Percentiles rank a stretch among this genome's conserved stretches.
These are phyloP conservation scores for Drosophila stalkeri DNA, from an alignment of 2,888 invertebrate species.

Conservation along the genomic window DNA sequence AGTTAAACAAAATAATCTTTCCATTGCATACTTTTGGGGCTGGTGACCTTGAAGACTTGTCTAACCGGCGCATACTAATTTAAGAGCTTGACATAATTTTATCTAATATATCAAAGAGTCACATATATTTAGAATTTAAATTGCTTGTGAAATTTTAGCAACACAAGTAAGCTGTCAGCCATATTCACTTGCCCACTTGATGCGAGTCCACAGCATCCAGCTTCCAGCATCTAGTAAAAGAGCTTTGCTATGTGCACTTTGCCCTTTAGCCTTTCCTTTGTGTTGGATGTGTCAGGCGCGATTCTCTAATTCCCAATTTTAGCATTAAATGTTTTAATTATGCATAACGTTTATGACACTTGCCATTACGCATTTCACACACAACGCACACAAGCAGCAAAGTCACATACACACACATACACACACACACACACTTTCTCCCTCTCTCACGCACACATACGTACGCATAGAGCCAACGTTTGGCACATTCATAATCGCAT, in stretches of 20 bases:
- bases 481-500: conserved; percentile 67
- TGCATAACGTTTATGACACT: conserved; percentile 68
- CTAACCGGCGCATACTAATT: not conserved
- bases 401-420: conserved; percentile 10
- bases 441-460: not conserved
- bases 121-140: not conserved
- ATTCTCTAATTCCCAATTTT: conserved; percentile 62
- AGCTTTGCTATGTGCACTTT: not conserved
- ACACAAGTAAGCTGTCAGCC: not conserved
- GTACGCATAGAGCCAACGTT: conserved; percentile 11
- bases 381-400: conserved; percentile 24
- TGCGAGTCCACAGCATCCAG: not conserved
- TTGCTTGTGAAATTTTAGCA: not conserved
- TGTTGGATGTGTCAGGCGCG: conserved; percentile 42
- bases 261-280: conserved; percentile 6
- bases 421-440: conserved; percentile 13
- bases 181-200: not conserved
- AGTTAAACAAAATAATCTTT: not conserved
- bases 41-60: not conserved
- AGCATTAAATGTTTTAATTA: conserved; percentile 70
- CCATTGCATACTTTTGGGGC: conserved; percentile 21
- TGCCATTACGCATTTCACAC: conserved; percentile 57
- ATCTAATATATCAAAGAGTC: not conserved
- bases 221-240: too few relatives aligned
- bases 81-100: not conserved